Evolutionary conservation across 2,113 vertebrate species (phyloP), one percentile per base, ranked within the genome.

Genomic region (Podarcis raffonei): DNA sequence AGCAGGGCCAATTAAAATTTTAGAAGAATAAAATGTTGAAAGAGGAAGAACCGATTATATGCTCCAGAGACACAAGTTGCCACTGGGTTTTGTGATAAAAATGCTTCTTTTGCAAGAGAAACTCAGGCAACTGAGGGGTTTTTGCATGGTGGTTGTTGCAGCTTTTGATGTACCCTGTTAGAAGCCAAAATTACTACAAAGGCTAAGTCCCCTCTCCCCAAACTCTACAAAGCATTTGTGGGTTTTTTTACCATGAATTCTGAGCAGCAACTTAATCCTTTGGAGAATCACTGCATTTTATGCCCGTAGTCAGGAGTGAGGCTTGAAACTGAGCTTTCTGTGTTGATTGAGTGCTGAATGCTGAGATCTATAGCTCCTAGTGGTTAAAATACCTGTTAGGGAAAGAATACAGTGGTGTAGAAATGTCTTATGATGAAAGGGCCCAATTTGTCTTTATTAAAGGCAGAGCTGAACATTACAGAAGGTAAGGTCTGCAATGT

Each of bases 1-100:
- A 95, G 94, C 92, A 95, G 92, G 89, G 92, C 92, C 95, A 95
- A 96, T 95, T 96, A 95, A 94, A 94, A 95, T 94, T 13, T 62
- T 92, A 94, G 93, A 96, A 92, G 90, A 93, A 95, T 91, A 90
- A 94, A 94, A 93, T 87, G 81, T 84, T 1, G 16, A 82, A 87
- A 93, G 92, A 91, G 87, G 93, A 86, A 37, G 87, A 89, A 88
- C 90, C 91, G 90, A 93, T 92, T 89, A 93, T 94, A 80, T 4
- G 76, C 90, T 94, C 87, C 91, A 90, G 93, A 95, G 93, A 93
- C 90, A 87, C 89, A 74, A 93, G 90, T 90, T 95, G 93, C 93
- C 93, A 93, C 83, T 88, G 95, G 94, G 92, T 95, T 92, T 91
- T 92, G 90, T 93, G 91, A 92, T 95, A 94, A 96, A 92, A 94